These are phyloP conservation scores for Drosophila albomicans DNA, from an alignment of 1,140 invertebrate genomes.

Conservation along the genomic window DNA sequence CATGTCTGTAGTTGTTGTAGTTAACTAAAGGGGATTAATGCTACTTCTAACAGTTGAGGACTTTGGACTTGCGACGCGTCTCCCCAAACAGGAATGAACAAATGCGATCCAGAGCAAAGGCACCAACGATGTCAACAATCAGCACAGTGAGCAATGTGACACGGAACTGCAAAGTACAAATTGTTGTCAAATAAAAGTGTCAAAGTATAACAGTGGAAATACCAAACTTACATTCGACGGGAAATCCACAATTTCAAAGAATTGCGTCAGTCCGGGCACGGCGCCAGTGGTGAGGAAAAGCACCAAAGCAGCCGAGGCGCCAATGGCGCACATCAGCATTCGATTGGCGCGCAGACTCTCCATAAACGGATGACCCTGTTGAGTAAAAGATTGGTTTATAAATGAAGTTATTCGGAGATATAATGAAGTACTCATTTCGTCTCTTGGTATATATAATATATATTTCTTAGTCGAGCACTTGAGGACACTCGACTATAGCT, in stretches of 20 bases:
- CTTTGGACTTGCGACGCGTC: constrained; percentile 76
- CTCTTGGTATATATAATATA: no score
- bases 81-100: constrained; percentile 95
- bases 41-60: constrained; percentile 63
- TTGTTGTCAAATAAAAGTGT: not conserved
- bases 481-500: constrained; percentile 51
- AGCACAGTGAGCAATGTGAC: constrained; percentile 91
- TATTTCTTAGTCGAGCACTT: no score
- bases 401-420: not conserved
- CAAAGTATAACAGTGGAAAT: not conserved
- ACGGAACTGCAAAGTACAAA: constrained; percentile 91
- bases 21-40: constrained; percentile 3
- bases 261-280: constrained; percentile 91
- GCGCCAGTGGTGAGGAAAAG: constrained; percentile 91
- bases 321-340: constrained; percentile 95
- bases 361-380: constrained; percentile 99
- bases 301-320: constrained; percentile 90
- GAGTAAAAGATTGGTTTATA: constrained; percentile 18
- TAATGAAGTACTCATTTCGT: no score
- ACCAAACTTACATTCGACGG: constrained; percentile 90
- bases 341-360: constrained; percentile 97
- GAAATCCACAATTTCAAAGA: constrained; percentile 96
- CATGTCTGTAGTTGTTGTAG: not conserved
- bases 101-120: constrained; percentile 92
- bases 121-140: constrained; percentile 92